Evolutionary conservation across 2,888 invertebrate species (phyloP).

Genomic region (Cantharis nigra): DNA sequence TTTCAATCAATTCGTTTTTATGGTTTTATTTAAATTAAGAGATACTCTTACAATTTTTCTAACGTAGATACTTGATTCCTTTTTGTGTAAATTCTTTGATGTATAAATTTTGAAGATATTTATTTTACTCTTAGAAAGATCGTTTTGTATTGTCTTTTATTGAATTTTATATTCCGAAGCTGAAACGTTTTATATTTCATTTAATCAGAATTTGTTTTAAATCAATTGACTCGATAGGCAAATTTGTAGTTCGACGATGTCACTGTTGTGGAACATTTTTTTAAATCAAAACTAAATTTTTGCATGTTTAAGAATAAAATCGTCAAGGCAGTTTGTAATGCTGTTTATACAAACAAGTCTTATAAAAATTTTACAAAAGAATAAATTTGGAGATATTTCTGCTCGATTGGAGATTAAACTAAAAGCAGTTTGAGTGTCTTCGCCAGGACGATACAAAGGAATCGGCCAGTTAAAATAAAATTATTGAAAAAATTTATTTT

Average conservation of each 20-base stretch:
- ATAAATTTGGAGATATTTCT: background rate
- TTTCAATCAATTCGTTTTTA: background rate
- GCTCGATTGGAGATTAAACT: background rate
- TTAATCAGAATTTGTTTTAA: background rate
- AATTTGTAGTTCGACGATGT: background rate
- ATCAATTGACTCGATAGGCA: background rate
- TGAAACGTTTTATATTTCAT: background rate
- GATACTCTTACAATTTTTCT: background rate
- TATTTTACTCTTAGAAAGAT: background rate
- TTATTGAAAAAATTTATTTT: background rate
- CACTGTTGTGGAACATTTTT: background rate
- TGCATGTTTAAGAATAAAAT: background rate
- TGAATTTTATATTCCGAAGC: background rate
- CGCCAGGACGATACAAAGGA: background rate
- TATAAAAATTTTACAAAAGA: background rate
- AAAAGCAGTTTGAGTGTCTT: background rate
- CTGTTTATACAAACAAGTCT: background rate
- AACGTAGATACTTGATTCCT: background rate
- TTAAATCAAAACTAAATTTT: background rate
- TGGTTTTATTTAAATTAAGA: background rate
- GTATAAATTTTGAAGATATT: background rate
- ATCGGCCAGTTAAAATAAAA: background rate
- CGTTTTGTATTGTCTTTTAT: background rate
- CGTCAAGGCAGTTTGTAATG: background rate
- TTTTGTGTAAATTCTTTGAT: background rate